These are phyloP conservation scores for Gonioctena quinquepunctata DNA, from an alignment of 1,140 invertebrate species.

Conservation along the genomic window DNA sequence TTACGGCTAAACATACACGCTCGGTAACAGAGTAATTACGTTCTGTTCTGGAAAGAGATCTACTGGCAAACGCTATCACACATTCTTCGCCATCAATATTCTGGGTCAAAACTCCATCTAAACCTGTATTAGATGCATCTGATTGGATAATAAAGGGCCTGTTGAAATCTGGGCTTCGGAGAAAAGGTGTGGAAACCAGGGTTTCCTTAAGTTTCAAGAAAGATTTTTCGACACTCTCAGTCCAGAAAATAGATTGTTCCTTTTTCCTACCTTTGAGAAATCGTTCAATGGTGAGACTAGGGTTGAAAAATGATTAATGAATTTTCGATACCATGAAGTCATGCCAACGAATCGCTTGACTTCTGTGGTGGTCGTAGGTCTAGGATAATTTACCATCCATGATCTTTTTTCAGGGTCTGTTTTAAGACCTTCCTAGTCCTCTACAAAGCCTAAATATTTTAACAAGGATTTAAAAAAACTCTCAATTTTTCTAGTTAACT, in stretches of 20 bases:
- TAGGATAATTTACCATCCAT: slow-evolving; percentile 29
- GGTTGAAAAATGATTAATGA: slow-evolving; percentile 52
- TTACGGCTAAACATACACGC: slow-evolving; percentile 52
- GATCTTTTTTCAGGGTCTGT: slow-evolving; percentile 10
- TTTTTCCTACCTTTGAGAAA: slow-evolving; percentile 47
- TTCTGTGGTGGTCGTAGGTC: slow-evolving; percentile 30
- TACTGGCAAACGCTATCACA: slow-evolving; percentile 38
- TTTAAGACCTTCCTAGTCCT: slow-evolving; percentile 18
- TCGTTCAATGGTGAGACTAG: slow-evolving; percentile 51
- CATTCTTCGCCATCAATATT: slow-evolving; percentile 18
- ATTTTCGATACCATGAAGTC: slow-evolving; percentile 56
- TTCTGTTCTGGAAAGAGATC: slow-evolving; percentile 37
- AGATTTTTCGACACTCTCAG: neutral
- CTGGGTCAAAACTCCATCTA: slow-evolving; percentile 40
- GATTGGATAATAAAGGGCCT: slow-evolving; percentile 31
- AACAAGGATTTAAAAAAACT: slow-evolving; percentile 3
- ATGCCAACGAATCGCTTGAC: slow-evolving; percentile 52
- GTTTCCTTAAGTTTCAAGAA: slow-evolving; percentile 32
- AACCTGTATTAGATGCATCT: slow-evolving; percentile 29
- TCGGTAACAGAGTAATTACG: slow-evolving; percentile 56
- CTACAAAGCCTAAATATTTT: slow-evolving; percentile 22
- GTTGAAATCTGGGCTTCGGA: slow-evolving; percentile 37
- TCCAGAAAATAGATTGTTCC: slow-evolving; percentile 19
- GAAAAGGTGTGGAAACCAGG: slow-evolving; percentile 32
- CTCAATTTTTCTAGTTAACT: slow-evolving; percentile 24